Evolutionary conservation across 2,888 invertebrate species (phyloP).

Genomic region (Amblyjoppa proteus): DNA sequence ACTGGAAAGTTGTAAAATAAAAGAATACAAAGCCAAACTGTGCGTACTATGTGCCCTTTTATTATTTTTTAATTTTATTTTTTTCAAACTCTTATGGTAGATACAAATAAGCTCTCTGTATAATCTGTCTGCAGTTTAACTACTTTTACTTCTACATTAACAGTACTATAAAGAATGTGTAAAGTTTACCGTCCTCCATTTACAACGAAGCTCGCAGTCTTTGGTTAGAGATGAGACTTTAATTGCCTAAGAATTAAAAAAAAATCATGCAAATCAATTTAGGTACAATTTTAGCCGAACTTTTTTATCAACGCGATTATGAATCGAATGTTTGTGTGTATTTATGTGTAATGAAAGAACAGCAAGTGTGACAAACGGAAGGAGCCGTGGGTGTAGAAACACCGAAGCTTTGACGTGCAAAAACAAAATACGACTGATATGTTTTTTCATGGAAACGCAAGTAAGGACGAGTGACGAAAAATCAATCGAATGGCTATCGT

Average conservation of each 20-base stretch:
- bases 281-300: conserved; percentile 18
- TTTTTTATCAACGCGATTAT: conserved; percentile 24
- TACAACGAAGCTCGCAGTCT: conserved; percentile 72
- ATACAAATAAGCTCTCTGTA: conserved; percentile 17
- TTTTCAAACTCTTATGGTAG: conserved; percentile 8
- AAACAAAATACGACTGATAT: background rate
- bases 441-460: conserved; percentile 8
- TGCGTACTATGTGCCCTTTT: conserved; percentile 28
- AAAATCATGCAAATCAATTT: conserved; percentile 63
- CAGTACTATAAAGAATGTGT: conserved; percentile 62
- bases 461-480: conserved; percentile 15
- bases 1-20: background rate
- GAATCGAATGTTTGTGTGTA: conserved; percentile 4
- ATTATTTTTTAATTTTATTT: background rate
- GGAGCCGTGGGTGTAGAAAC: conserved; percentile 12
- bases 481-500: background rate
- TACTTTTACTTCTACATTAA: conserved; percentile 47
- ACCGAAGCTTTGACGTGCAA: conserved; percentile 38
- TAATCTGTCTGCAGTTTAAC: background rate
- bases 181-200: conserved; percentile 75
- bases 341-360: background rate
- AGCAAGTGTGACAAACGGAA: conserved; percentile 10
- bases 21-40: conserved; percentile 11
- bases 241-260: conserved; percentile 77
- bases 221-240: conserved; percentile 79